A percentile compares a stretch with the other conserved stretches of the same genome.
phyloP scores from a whole-genome alignment of 2,113 vertebrate genomes.

The Passer montanus region DNA sequence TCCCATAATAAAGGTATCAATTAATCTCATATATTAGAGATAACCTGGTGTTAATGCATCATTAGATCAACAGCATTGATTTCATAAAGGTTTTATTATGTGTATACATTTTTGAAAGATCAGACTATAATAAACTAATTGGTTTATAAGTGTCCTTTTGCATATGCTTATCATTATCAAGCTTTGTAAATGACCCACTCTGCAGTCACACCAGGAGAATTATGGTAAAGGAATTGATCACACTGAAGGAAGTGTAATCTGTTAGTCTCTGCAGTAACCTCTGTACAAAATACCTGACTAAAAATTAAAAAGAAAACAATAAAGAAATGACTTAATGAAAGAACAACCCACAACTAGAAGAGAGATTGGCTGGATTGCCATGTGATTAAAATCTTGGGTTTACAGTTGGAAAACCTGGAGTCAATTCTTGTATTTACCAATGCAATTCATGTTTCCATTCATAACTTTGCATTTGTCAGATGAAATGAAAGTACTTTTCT shows the following conservation, averaged over 20 bases:
- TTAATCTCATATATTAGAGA: not conserved
- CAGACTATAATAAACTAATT: not conserved
- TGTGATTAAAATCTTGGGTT: not conserved
- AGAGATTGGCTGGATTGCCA: not conserved
- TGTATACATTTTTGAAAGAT: not conserved
- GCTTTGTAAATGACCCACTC: not conserved
- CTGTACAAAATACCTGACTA: not conserved
- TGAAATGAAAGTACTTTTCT: not conserved
- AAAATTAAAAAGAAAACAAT: not conserved
- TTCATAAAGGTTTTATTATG: not conserved
- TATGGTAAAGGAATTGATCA: not conserved
- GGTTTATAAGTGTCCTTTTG: not conserved
- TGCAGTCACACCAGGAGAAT: not conserved
- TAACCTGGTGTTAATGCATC: not conserved
- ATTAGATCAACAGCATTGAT: not conserved
- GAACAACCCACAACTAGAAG: not conserved
- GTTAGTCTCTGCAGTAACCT: not conserved
- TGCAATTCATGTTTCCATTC: not conserved
- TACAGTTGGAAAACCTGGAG: not conserved
- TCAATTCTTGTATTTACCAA: not conserved
- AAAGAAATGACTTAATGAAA: not conserved
- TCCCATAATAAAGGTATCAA: not conserved
- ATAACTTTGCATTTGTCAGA: not conserved
- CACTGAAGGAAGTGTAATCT: not conserved
- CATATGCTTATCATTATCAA: not conserved